phyloP scores from a whole-genome alignment of 2,797 vertebrate genomes.

The Prionace glauca region DNA sequence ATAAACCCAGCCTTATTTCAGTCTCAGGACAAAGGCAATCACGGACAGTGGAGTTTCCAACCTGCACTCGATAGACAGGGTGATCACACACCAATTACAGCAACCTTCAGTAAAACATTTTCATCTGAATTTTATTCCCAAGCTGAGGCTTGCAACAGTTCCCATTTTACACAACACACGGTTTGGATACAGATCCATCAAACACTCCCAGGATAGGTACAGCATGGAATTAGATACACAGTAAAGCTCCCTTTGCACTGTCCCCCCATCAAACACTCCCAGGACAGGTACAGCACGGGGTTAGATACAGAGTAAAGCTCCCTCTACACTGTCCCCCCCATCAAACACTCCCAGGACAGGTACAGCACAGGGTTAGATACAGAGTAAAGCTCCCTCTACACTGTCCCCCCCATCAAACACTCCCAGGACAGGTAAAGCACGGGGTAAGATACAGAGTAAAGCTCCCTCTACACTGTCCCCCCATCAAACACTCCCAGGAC shows the following conservation, averaged over 20 bases:
- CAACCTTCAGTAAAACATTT: not conserved
- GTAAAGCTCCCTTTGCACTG: not conserved
- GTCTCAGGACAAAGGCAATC: not conserved
- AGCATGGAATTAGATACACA: not conserved
- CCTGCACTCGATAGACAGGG: not conserved
- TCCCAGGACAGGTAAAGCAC: too few relatives aligned
- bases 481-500: too few relatives aligned
- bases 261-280: conserved; percentile 7
- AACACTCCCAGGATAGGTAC: not conserved
- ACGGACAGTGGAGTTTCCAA: not conserved
- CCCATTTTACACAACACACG: not conserved
- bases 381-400: too few relatives aligned
- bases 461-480: too few relatives aligned
- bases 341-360: not conserved
- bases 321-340: not conserved
- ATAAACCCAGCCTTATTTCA: not conserved
- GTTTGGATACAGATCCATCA: not conserved
- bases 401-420: too few relatives aligned
- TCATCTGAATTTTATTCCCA: not conserved
- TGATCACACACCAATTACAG: not conserved
- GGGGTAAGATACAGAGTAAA: too few relatives aligned
- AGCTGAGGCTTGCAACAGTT: not conserved
- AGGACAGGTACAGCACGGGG: not conserved
- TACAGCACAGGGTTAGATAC: not conserved
- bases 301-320: conserved; percentile 4